These are phyloP conservation scores for Chinchilla lanigera DNA, from an alignment of 2,113 vertebrate species.

Conservation along the genomic window DNA sequence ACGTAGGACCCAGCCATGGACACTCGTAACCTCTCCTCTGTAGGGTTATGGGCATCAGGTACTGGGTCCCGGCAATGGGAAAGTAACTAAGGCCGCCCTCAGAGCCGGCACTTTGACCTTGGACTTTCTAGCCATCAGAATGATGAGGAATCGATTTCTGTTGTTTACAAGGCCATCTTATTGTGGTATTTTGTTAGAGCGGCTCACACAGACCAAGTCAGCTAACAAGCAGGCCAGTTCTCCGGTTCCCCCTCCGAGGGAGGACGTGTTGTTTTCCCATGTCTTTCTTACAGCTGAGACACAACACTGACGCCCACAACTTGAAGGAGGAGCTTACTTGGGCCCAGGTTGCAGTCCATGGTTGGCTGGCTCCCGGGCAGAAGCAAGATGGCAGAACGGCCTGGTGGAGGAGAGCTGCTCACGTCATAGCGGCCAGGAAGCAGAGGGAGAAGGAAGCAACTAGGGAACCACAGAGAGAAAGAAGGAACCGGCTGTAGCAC, in stretches of 20 bases:
- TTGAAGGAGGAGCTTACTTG: neutral
- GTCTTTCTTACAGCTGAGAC: neutral
- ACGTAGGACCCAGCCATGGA: too few relatives aligned
- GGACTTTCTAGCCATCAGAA: neutral
- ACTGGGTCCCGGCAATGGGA: too few relatives aligned
- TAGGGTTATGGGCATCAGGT: neutral
- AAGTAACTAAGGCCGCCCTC: neutral
- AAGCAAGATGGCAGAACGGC: neutral
- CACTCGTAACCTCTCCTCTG: neutral
- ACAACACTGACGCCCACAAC: neutral
- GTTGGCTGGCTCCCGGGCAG: neutral
- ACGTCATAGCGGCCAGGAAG: neutral
- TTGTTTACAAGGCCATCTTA: neutral
- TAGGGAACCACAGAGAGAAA: neutral
- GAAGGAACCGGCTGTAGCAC: neutral
- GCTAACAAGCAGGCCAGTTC: too few relatives aligned
- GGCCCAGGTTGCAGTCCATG: neutral
- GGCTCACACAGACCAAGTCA: neutral
- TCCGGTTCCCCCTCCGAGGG: neutral
- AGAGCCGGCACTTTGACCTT: neutral
- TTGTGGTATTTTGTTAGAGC: neutral
- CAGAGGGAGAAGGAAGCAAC: neutral
- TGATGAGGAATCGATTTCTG: neutral
- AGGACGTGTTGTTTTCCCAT: neutral
- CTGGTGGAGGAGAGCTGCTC: neutral